Base-by-base conservation (phyloP, 2,113 vertebrate species). In the Numenius arquata region DNA sequence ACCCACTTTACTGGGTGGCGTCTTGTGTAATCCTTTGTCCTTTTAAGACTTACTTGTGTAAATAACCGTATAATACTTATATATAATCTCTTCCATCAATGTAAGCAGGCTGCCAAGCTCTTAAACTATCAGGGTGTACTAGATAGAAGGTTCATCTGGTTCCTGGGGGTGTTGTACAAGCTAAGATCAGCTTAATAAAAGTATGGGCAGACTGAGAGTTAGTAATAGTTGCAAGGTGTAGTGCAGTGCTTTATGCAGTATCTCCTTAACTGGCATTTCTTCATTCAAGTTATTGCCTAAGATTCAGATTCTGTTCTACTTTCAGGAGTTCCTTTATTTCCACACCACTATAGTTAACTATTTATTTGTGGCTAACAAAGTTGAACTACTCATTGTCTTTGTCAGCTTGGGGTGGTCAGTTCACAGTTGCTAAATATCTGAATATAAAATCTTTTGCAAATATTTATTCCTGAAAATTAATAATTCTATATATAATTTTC, bases 271-370 rank as follows among this genome's bases (percentile, higher is more conserved):
- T 87, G 91, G 65, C 56, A 91, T 27, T 55, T 40, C 86, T 90
- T 66, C 34, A 1, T 77, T 74, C 26, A 40, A 56, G 26, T 56
- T 91, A 78, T 95, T 97, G 91, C 93, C 32, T 75, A 94, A 93
- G 34, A 68, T 72, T 91, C 56, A 48, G 56, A 65, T 78, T 81
- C 86, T 87, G 43, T 81, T 89, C 70, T 82, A 29, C 61, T 96
- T 95, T 79, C 74, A 61, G 27, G 72, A 94, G 66, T 87, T 92
- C 80, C 77, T 92, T 52, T 82, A 89, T 88, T 89, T 89, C 61
- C 56, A 87, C 87, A 94, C 18, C 9, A 16, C 20, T 63, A 9
- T 47, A 81, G 53, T 85, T 94, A 91, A 88, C 75, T 67, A 21
- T 90, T 92, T 88, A 27, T 53, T 45, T 76, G 45, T 2, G 0